Evolutionary conservation across 2,797 vertebrate genomes (phyloP).

Genomic region (Babyrousa celebensis): DNA sequence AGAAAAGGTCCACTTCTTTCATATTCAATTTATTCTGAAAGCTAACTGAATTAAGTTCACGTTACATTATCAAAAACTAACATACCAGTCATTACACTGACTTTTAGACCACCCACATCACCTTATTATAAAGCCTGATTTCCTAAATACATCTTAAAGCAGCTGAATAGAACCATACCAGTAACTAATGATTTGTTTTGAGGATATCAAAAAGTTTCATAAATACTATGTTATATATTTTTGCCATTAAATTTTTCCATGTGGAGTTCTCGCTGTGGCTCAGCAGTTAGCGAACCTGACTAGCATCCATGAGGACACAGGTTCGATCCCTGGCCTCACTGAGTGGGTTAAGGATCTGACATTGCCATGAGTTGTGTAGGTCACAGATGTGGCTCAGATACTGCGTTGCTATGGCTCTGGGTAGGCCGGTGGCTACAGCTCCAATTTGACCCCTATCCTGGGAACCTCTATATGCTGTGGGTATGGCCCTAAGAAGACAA

Average conservation of each 20-base stretch:
- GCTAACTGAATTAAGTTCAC: not conserved
- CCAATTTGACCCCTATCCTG: too few species aligned
- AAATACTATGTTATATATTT: not conserved
- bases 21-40: not conserved
- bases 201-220: not conserved
- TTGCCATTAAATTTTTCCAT: not conserved
- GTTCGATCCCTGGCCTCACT: too few species aligned
- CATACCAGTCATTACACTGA: not conserved
- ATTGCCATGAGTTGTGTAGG: too few species aligned
- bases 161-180: not conserved
- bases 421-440: too few species aligned
- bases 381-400: too few species aligned
- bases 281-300: too few species aligned
- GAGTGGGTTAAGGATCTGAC: too few species aligned
- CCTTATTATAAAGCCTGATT: not conserved
- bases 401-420: too few species aligned
- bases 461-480: too few species aligned
- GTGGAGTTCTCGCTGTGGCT: too few species aligned
- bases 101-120: not conserved
- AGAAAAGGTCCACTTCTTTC: not conserved
- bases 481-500: too few species aligned
- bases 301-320: too few species aligned
- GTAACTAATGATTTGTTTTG: not conserved
- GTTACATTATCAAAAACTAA: not conserved
- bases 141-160: not conserved